These are phyloP conservation scores for Malacoctenus gilli DNA, from an alignment of 2,797 vertebrate genomes.

Conservation along the genomic window DNA sequence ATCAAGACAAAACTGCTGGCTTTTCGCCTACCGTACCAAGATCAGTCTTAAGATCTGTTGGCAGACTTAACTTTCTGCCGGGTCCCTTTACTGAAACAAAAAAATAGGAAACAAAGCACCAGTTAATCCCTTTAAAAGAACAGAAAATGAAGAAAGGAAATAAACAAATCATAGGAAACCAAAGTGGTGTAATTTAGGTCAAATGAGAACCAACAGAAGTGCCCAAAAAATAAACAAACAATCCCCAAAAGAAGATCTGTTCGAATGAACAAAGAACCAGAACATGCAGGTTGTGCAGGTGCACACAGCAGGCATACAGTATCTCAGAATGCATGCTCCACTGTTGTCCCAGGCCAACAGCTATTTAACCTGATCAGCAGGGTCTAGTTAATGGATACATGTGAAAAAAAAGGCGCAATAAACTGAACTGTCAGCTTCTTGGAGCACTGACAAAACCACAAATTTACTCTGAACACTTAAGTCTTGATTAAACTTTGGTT, in stretches of 20 bases:
- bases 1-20: conserved; percentile 87
- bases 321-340: conserved; percentile 63
- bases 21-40: conserved; percentile 99
- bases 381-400: not conserved
- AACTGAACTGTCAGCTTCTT: not conserved
- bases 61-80: conserved; percentile 99
- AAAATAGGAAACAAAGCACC: conserved; percentile 88
- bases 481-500: not conserved
- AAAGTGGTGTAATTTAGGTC: conserved; percentile 31
- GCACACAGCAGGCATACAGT: conserved; percentile 60
- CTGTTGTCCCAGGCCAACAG: conserved; percentile 65
- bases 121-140: conserved; percentile 81
- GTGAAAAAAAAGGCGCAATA: not conserved
- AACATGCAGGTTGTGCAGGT: conserved; percentile 72
- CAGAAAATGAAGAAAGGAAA: conserved; percentile 30
- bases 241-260: conserved; percentile 34
- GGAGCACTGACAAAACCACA: too few species aligned
- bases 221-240: conserved; percentile 30
- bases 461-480: not conserved
- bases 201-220: conserved; percentile 53
- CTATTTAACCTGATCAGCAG: not conserved
- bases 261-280: conserved; percentile 52
- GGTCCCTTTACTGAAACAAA: conserved; percentile 99
- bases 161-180: conserved; percentile 39
- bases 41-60: conserved; percentile 99